Evolutionary conservation across 2,888 invertebrate genomes (phyloP).

Genomic region (Drosophila atripex): DNA sequence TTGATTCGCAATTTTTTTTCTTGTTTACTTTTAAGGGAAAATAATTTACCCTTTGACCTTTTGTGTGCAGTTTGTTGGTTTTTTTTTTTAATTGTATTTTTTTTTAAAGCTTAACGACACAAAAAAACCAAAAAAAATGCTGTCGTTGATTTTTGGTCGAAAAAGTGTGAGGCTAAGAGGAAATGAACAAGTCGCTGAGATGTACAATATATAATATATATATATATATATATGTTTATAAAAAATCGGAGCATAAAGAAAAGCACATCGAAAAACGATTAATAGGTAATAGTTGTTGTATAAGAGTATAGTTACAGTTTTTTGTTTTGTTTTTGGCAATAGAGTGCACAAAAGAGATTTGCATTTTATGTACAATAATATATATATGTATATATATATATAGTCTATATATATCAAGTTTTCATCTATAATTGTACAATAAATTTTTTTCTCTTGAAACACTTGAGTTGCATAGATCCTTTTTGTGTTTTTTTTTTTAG

Average conservation of each 20-base stretch:
- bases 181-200: conserved; percentile 47
- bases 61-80: conserved; percentile 1
- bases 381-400: conserved; percentile 7
- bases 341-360: conserved; percentile 41
- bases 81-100: conserved; percentile 30
- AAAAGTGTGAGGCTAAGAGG: conserved; percentile 49
- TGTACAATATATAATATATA: conserved; percentile 29
- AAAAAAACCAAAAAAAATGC: conserved; percentile 2
- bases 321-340: conserved; percentile 25
- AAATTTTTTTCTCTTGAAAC: conserved; percentile 33
- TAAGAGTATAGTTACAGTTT: conserved; percentile 55
- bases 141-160: conserved; percentile 49
- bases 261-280: conserved; percentile 61
- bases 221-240: conserved; percentile 21
- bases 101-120: conserved; percentile 56
- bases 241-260: conserved; percentile 48
- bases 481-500: neutral
- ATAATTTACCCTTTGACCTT: conserved; percentile 6
- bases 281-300: conserved; percentile 49
- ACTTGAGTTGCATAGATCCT: conserved; percentile 48
- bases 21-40: conserved; percentile 5
- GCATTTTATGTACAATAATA: conserved; percentile 26
- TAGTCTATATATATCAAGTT: conserved; percentile 17
- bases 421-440: conserved; percentile 17
- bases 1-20: conserved; percentile 8